Evolutionary conservation across 1,140 invertebrate species (phyloP).

Genomic region (Lucilia cuprina): DNA sequence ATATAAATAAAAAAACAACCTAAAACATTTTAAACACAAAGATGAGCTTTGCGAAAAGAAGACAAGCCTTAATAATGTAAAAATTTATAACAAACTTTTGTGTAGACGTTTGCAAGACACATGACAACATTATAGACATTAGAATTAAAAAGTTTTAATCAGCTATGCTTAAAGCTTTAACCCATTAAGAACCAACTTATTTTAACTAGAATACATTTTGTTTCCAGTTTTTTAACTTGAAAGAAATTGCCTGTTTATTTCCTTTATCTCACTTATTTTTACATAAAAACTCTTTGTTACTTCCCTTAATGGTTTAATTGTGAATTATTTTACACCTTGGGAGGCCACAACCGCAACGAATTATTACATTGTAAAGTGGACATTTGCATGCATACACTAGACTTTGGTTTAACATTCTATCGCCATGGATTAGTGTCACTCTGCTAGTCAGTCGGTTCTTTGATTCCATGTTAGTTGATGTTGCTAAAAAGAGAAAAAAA

Average conservation of each 20-base stretch:
- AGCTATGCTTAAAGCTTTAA: not conserved
- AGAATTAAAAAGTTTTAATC: too few species aligned
- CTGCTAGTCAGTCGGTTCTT: not conserved
- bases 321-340: not conserved
- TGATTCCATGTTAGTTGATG: not conserved
- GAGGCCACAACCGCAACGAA: not conserved
- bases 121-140: not conserved
- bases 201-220: not conserved
- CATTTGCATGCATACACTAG: not conserved
- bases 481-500: not conserved
- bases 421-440: not conserved
- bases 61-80: not conserved
- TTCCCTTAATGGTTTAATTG: not conserved
- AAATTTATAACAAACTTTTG: not conserved
- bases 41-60: not conserved
- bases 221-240: too few species aligned
- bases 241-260: too few species aligned
- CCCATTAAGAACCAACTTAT: not conserved
- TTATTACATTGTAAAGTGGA: not conserved
- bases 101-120: not conserved
- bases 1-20: too few species aligned
- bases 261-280: too few species aligned
- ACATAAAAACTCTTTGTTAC: too few species aligned
- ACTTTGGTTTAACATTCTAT: not conserved
- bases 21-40: not conserved